Conservation (phyloP, 2,113 vertebrate species). For the Calyptomena viridis region DNA sequence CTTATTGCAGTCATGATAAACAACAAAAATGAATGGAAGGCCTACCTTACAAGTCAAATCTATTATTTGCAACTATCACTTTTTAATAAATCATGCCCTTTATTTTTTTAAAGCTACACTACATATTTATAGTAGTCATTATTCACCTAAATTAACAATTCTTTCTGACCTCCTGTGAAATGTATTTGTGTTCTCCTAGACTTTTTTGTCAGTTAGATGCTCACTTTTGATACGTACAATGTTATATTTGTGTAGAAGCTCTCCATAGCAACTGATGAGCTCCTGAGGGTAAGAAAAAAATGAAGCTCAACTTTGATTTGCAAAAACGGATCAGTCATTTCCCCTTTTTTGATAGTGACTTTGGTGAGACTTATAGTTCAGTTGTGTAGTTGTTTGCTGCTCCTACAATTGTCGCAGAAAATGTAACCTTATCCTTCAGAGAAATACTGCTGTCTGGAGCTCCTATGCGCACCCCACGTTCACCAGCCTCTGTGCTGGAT, state of each 20-base stretch:
- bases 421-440: background rate
- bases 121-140: background rate
- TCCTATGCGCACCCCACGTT: too few species aligned
- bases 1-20: background rate
- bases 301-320: conserved; percentile 40
- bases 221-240: background rate
- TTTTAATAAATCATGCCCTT: background rate
- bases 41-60: background rate
- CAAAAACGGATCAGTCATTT: background rate
- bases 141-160: conserved; percentile 23
- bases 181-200: background rate
- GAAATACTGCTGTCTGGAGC: background rate
- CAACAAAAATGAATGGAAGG: background rate
- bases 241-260: conserved; percentile 19
- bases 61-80: background rate
- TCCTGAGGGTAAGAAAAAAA: background rate
- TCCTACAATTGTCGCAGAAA: background rate
- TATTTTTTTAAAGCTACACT: background rate
- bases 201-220: conserved; percentile 4
- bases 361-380: background rate
- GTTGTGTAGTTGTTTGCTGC: background rate
- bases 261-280: conserved; percentile 44
- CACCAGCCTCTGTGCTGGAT: accelerated
- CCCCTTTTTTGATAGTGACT: background rate
- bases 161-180: background rate